Conservation (phyloP, 2,888 invertebrate species). For the Philereme transversata region DNA sequence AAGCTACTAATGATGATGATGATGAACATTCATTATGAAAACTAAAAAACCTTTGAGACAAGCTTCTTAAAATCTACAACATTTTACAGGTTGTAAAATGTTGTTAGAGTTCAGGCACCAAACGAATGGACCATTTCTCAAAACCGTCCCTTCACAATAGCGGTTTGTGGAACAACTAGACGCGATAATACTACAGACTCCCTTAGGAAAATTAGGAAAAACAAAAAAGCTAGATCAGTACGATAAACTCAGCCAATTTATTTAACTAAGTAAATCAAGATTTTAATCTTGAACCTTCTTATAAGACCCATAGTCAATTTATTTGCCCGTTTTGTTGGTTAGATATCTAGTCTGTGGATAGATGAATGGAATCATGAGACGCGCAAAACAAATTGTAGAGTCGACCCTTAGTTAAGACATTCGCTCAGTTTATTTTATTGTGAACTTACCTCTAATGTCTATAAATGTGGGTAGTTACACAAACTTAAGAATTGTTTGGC, state of each 20-base stretch:
- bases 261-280: not conserved
- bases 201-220: not conserved
- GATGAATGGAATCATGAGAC: too few relatives aligned
- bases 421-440: too few relatives aligned
- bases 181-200: constrained; percentile 16
- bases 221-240: not conserved
- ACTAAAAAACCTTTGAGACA: not conserved
- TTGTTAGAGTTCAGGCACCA: constrained; percentile 13
- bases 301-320: too few relatives aligned
- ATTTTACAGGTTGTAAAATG: constrained; percentile 6
- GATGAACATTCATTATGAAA: too few relatives aligned
- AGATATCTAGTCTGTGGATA: too few relatives aligned
- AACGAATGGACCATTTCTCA: constrained; percentile 6
- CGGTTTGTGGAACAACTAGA: constrained; percentile 19
- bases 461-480: too few relatives aligned
- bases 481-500: too few relatives aligned
- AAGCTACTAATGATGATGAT: too few relatives aligned
- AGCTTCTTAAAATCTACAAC: constrained; percentile 1
- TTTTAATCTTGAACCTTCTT: not conserved
- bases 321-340: too few relatives aligned
- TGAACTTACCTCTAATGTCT: too few relatives aligned
- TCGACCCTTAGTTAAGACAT: too few relatives aligned
- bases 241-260: constrained; percentile 7
- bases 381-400: too few relatives aligned
- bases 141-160: constrained; percentile 8